phyloP scores from a whole-genome alignment of 2,797 vertebrate genomes.

The Takifugu ocellatus region DNA sequence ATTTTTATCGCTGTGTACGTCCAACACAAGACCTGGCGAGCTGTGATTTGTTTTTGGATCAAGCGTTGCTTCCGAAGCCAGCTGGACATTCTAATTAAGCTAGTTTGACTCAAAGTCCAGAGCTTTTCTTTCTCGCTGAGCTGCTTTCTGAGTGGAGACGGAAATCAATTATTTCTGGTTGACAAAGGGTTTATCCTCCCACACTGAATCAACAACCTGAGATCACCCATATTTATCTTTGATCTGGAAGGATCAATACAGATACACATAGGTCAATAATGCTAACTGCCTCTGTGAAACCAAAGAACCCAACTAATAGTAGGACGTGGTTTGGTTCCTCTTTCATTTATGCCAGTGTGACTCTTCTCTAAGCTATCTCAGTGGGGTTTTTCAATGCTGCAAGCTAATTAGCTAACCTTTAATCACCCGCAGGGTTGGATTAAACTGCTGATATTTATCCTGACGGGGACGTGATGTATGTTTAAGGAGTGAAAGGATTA shows the following conservation, averaged over 20 bases:
- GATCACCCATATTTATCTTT: slow-evolving; percentile 2
- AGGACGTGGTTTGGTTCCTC: too few relatives aligned
- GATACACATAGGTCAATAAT: slow-evolving; percentile 7
- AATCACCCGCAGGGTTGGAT: too few relatives aligned
- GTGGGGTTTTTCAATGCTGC: too few relatives aligned
- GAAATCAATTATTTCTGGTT: neutral
- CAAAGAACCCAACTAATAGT: too few relatives aligned
- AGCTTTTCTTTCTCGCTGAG: neutral
- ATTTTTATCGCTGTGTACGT: slow-evolving; percentile 15
- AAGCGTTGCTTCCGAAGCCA: slow-evolving; percentile 13
- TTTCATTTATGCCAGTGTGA: too few relatives aligned
- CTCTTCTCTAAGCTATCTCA: too few relatives aligned
- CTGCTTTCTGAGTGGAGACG: neutral
- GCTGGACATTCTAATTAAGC: slow-evolving; percentile 30
- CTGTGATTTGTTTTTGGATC: slow-evolving; percentile 34
- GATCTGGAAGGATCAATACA: slow-evolving; percentile 2
- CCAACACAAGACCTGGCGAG: slow-evolving; percentile 6
- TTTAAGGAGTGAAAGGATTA: too few relatives aligned
- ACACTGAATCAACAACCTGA: neutral
- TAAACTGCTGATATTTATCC: too few relatives aligned
- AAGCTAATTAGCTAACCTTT: too few relatives aligned
- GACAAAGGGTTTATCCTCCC: neutral
- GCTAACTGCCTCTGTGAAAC: slow-evolving; percentile 1
- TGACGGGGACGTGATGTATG: too few relatives aligned
- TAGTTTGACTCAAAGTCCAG: slow-evolving; percentile 19